phyloP scores from a whole-genome alignment of 2,113 vertebrate species.

The Brienomyrus longianalis region DNA sequence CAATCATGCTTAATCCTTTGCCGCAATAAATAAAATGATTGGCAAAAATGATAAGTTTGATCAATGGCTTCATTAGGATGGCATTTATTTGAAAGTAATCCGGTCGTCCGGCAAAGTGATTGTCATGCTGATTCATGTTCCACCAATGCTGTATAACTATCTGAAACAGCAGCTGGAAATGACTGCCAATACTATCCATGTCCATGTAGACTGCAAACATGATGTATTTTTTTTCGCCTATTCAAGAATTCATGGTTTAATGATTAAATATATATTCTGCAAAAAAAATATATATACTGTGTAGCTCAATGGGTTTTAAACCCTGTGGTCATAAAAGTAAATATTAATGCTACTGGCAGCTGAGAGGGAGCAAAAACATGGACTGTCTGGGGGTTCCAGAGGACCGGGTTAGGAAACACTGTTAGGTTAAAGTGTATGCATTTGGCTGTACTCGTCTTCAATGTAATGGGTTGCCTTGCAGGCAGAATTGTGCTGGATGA shows the following conservation, averaged over 20 bases:
- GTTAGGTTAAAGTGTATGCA: not conserved
- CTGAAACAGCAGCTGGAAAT: not conserved
- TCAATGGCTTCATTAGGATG: not conserved
- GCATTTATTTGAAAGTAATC: not conserved
- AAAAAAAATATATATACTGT: not conserved
- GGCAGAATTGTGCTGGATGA: slow-evolving; percentile 80
- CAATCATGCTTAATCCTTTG: not conserved
- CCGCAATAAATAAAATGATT: not conserved
- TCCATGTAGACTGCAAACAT: not conserved
- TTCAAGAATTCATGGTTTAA: not conserved
- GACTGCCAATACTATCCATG: not conserved
- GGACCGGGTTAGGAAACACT: not conserved
- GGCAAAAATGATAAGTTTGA: not conserved
- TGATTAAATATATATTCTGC: not conserved
- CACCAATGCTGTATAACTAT: not conserved
- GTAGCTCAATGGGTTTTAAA: not conserved
- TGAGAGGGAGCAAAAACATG: not conserved
- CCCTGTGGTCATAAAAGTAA: not conserved
- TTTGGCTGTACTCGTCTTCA: not conserved
- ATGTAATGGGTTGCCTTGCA: slow-evolving; percentile 27
- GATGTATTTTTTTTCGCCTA: not conserved
- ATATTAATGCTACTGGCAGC: not conserved
- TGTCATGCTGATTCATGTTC: not conserved
- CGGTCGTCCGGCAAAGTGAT: not conserved
- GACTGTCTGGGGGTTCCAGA: not conserved